Conservation (phyloP, 1,140 invertebrate genomes). For the Psix sp. region DNA sequence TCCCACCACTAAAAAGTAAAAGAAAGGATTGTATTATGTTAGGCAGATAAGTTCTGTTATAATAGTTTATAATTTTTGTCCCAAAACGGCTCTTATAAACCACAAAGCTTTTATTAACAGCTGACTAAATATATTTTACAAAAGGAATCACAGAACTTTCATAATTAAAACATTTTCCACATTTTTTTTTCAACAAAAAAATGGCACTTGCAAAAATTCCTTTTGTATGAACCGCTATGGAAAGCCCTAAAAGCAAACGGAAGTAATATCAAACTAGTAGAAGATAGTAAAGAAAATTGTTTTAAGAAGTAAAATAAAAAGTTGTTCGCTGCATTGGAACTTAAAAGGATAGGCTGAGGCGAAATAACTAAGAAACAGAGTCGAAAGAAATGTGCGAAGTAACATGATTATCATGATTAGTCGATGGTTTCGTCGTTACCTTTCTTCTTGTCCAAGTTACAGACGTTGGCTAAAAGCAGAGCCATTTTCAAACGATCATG, state of each 20-base stretch:
- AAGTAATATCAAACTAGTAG: conserved; percentile 23
- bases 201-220: conserved; percentile 39
- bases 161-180: too few species aligned
- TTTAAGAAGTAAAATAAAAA: background rate
- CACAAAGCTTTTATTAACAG: too few species aligned
- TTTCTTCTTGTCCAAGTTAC: conserved; percentile 75
- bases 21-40: conserved; percentile 76
- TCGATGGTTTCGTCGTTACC: conserved; percentile 70
- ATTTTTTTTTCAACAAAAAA: too few species aligned
- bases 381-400: conserved; percentile 55
- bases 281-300: conserved; percentile 4
- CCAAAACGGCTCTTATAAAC: too few species aligned
- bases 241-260: conserved; percentile 68
- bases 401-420: conserved; percentile 61
- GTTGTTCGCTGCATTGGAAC: background rate
- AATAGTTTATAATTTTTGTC: too few species aligned
- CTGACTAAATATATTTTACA: too few species aligned
- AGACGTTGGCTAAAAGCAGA: conserved; percentile 75
- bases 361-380: conserved; percentile 52
- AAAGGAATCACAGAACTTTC: too few species aligned
- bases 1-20: conserved; percentile 94
- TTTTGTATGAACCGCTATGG: conserved; percentile 58
- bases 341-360: too few species aligned
- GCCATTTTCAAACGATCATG: conserved; percentile 74
- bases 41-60: too few species aligned